phyloP scores from a whole-genome alignment of 1,140 invertebrate genomes.

The Macrosteles quadrilineatus region DNA sequence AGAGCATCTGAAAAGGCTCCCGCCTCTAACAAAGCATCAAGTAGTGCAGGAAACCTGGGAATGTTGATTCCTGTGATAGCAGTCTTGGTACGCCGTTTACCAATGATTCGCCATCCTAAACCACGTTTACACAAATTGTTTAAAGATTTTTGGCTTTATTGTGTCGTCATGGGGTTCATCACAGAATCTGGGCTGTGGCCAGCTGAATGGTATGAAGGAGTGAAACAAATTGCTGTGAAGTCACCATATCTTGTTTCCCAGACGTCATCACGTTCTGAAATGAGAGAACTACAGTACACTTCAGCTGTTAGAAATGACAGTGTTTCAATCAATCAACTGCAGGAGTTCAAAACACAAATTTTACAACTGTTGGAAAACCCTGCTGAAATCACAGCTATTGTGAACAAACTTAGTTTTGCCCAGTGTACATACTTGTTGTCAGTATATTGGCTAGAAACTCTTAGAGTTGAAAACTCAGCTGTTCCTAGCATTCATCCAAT shows the following conservation, averaged over 20 bases:
- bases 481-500: constrained; percentile 90
- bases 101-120: constrained; percentile 87
- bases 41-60: constrained; percentile 94
- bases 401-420: constrained; percentile 91
- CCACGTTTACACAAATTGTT: constrained; percentile 96
- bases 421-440: constrained; percentile 96
- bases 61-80: constrained; percentile 97
- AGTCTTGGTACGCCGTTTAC: constrained; percentile 80
- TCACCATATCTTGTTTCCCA: constrained; percentile 93
- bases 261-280: constrained; percentile 89
- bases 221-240: constrained; percentile 96
- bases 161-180: constrained; percentile 98
- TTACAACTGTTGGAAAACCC: constrained; percentile 79
- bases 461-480: constrained; percentile 80
- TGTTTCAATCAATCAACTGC: constrained; percentile 86
- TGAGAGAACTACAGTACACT: constrained; percentile 95
- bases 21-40: constrained; percentile 72
- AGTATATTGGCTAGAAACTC: constrained; percentile 93
- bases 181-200: constrained; percentile 91
- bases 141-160: constrained; percentile 98
- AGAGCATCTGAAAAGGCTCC: constrained; percentile 86
- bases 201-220: constrained; percentile 92
- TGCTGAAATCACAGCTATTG: constrained; percentile 79
- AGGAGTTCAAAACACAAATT: constrained; percentile 88
- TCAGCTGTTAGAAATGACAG: constrained; percentile 95